A percentile compares a stretch with the other conserved stretches of the same genome.
Conservation (phyloP, 2,888 invertebrate species). For the Itoplectis maculator region DNA sequence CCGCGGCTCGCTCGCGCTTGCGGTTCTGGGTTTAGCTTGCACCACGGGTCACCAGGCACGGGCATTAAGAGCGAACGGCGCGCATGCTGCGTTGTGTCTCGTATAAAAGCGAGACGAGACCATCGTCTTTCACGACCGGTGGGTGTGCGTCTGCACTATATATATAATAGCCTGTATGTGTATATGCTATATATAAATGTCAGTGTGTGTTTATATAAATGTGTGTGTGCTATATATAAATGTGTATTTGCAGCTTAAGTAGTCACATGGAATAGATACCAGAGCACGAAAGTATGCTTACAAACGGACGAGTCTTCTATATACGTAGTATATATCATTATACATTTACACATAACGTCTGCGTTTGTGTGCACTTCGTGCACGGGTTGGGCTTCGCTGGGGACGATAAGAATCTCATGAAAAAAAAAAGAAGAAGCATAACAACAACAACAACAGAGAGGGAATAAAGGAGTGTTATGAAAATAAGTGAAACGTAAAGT, state of each 20-base stretch:
- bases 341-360: too few relatives aligned
- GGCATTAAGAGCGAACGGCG: conserved; percentile 79
- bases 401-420: conserved; percentile 45
- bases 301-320: conserved; percentile 18
- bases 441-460: conserved; percentile 2
- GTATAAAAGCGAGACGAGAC: conserved; percentile 67
- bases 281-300: conserved; percentile 44
- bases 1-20: conserved; percentile 70
- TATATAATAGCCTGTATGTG: too few relatives aligned
- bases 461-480: neutral
- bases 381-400: conserved; percentile 44
- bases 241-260: conserved; percentile 49
- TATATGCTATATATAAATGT: too few relatives aligned
- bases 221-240: conserved; percentile 58
- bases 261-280: conserved; percentile 50
- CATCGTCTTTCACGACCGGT: conserved; percentile 64
- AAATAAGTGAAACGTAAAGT: conserved; percentile 6
- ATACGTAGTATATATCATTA: neutral
- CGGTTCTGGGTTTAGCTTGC: conserved; percentile 80
- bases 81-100: conserved; percentile 68
- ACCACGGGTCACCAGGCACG: conserved; percentile 82
- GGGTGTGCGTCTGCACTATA: too few relatives aligned
- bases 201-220: too few relatives aligned
- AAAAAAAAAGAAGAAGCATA: conserved; percentile 3
- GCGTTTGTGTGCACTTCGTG: conserved; percentile 47